Conservation (phyloP, 2,888 invertebrate species). For the Cyaniris semiargus region DNA sequence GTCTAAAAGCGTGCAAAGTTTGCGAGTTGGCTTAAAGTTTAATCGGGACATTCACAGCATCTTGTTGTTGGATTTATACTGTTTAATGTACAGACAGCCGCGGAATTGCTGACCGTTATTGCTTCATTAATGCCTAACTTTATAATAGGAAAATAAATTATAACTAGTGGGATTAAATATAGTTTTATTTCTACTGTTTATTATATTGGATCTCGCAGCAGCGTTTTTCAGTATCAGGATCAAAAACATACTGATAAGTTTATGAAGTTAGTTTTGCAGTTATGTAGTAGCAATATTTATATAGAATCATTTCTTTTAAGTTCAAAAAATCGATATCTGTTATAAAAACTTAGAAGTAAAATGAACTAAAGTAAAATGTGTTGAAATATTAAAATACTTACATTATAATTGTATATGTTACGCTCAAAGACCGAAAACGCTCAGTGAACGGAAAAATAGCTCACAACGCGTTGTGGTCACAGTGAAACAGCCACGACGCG, state of each 20-base stretch:
- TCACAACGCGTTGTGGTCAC: too few species aligned
- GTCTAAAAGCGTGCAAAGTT: conserved; percentile 47
- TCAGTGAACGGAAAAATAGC: too few species aligned
- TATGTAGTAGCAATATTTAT: too few species aligned
- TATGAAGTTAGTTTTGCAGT: too few species aligned
- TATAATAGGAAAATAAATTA: background rate
- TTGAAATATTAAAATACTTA: background rate
- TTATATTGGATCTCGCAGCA: background rate
- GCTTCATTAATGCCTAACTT: conserved; percentile 11
- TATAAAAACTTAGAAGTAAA: background rate
- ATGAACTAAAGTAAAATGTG: too few species aligned
- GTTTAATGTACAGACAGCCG: conserved; percentile 30
- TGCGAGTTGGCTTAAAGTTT: conserved; percentile 45
- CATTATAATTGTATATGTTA: too few species aligned
- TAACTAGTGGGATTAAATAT: background rate
- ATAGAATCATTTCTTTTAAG: too few species aligned
- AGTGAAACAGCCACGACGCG: too few species aligned
- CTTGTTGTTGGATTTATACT: conserved; percentile 39
- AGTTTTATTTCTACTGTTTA: background rate
- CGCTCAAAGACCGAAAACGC: too few species aligned
- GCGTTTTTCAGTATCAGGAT: background rate
- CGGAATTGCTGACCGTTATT: conserved; percentile 26
- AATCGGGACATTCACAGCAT: conserved; percentile 42
- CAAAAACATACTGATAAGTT: too few species aligned
- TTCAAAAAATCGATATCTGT: background rate